Base-by-base conservation (phyloP, 2,113 vertebrate genomes). In the Chamaea fasciata region DNA sequence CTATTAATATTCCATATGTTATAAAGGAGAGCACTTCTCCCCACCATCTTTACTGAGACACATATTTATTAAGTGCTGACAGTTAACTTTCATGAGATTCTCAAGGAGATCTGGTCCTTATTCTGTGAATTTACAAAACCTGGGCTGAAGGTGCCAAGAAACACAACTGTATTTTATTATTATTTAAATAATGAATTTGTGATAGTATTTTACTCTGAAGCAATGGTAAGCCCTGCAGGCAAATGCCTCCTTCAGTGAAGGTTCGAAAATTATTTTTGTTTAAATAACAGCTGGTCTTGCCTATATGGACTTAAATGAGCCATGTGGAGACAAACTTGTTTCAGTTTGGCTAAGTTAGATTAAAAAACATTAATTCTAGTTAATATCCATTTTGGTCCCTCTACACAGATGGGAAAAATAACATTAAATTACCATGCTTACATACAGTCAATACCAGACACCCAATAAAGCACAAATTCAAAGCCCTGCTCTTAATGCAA, bases 61-160 rank as follows among this genome's bases (percentile, higher is more conserved):
- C 26, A 12, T 65, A 95, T 95, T 97, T 96, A 93, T 93, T 93
- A 96, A 84, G 83, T 89, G 93, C 92, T 87, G 92, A 94, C 86
- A 93, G 76, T 47, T 93, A 81, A 92, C 86, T 95, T 96, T 64
- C 94, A 94, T 2, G 15, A 90, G 71, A 89, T 79, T 92, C 87
- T 60, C 28, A 35, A 59, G 71, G 82, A 87, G 92, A 90, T 86
- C 85, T 96, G 87, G 60, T 90, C 90, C 56, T 89, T 88, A 83
- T 94, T 88, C 76, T 60, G 69, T 12, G 28, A 83, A 81, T 80
- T 92, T 74, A 90, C 35, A 89, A 85, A 90, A 83, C 88, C 20
- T 9, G 19, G 33, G 76, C 39, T 75, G 68, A 80, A 88, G 62
- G 56, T 22, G 88, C 85, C 94, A 95, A 94, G 83, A 90, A 95